These are phyloP conservation scores for Aricia agestis DNA, from an alignment of 1,140 invertebrate genomes.

Conservation along the genomic window DNA sequence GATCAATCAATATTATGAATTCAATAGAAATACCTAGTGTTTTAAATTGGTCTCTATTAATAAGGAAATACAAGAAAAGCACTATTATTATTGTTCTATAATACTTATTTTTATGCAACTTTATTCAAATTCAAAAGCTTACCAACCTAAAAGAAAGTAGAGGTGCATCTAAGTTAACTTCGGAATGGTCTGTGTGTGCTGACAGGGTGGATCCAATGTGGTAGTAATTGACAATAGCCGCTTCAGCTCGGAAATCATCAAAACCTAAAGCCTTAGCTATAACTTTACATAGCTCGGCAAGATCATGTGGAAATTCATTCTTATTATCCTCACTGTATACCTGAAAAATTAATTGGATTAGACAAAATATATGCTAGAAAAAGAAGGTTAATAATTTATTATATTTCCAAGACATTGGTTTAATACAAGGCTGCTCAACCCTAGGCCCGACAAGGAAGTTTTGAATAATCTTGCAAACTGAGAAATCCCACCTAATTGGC, in stretches of 20 bases:
- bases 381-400: neutral
- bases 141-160: slow-evolving; percentile 88
- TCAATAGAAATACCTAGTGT: no score
- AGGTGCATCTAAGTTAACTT: slow-evolving; percentile 88
- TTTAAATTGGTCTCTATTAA: no score
- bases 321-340: slow-evolving; percentile 82
- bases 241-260: slow-evolving; percentile 84
- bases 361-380: no score
- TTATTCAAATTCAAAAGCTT: neutral
- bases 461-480: no score
- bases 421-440: no score
- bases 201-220: slow-evolving; percentile 92
- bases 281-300: slow-evolving; percentile 79
- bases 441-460: no score
- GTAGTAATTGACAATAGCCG: slow-evolving; percentile 97
- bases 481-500: no score
- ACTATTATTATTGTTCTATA: no score
- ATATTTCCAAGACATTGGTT: no score
- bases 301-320: slow-evolving; percentile 83
- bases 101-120: no score
- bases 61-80: no score
- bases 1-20: no score
- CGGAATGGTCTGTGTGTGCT: slow-evolving; percentile 95
- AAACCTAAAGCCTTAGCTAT: slow-evolving; percentile 81
- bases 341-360: slow-evolving; percentile 43